A percentile compares a stretch with the other conserved stretches of the same genome.
These are phyloP conservation scores for Hofmannophila pseudospretella DNA, from an alignment of 2,888 invertebrate genomes.

Conservation along the genomic window DNA sequence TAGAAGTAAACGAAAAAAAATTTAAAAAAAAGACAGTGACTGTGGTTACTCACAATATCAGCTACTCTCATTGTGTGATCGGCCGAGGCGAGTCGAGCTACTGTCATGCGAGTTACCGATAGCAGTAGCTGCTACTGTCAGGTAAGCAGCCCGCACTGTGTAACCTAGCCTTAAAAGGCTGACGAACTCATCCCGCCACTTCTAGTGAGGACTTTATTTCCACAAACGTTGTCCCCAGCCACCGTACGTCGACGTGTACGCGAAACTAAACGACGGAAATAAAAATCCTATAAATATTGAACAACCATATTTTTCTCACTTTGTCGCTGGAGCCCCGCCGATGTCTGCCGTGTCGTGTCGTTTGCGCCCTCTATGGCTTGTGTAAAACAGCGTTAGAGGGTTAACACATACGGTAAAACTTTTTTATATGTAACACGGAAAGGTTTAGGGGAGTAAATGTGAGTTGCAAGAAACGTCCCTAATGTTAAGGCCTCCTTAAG, in stretches of 20 bases:
- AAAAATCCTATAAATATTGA: constrained; percentile 76
- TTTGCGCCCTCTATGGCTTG: constrained; percentile 3
- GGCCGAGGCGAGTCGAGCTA: too few relatives aligned
- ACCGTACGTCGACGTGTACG: constrained; percentile 47
- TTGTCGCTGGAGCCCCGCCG: constrained; percentile 56
- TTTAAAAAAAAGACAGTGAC: too few relatives aligned
- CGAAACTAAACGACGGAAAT: constrained; percentile 70
- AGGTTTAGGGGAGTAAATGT: neutral
- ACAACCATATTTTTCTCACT: constrained; percentile 75
- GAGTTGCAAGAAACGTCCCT: too few relatives aligned
- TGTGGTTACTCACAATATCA: too few relatives aligned
- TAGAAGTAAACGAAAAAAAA: too few relatives aligned
- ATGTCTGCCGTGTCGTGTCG: constrained; percentile 15
- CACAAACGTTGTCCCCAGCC: constrained; percentile 37
- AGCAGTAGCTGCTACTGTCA: too few relatives aligned
- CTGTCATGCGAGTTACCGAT: too few relatives aligned
- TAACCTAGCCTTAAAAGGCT: too few relatives aligned
- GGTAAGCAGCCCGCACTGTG: too few relatives aligned
- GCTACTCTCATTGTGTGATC: too few relatives aligned
- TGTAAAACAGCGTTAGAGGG: constrained; percentile 2
- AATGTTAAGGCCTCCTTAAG: too few relatives aligned
- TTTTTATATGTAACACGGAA: neutral
- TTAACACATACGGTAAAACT: constrained; percentile 3
- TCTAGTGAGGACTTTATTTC: constrained; percentile 9
- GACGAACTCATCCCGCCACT: too few relatives aligned